Conservation (phyloP, 2,113 vertebrate genomes). For the Lipophrys pholis region DNA sequence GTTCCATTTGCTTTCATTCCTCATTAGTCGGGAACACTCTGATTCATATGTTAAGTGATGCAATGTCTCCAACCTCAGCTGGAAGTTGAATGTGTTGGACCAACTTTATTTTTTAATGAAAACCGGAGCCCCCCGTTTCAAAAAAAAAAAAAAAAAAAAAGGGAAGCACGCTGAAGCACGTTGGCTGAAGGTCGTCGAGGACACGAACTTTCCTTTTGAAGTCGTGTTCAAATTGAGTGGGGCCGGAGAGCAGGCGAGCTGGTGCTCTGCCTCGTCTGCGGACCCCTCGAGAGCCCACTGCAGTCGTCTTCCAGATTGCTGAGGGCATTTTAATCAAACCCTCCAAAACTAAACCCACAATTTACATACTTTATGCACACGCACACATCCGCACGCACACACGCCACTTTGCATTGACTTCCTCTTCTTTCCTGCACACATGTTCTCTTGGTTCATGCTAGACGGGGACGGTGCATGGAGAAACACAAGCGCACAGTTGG, state of each 20-base stretch:
- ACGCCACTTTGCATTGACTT: background rate
- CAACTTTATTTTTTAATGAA: background rate
- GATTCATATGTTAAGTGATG: conserved; percentile 14
- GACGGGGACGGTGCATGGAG: background rate
- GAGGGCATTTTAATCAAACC: conserved; percentile 54
- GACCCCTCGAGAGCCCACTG: conserved; percentile 33
- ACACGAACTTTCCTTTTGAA: conserved; percentile 57
- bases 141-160: too few relatives aligned
- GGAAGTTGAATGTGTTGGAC: background rate
- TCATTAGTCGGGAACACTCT: background rate
- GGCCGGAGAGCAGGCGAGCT: conserved; percentile 13
- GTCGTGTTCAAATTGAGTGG: conserved; percentile 45
- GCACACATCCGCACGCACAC: conserved; percentile 4
- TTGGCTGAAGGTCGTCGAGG: conserved; percentile 43
- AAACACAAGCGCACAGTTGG: background rate
- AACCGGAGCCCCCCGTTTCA: conserved; percentile 31
- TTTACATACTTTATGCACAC: too few relatives aligned
- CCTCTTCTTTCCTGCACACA: too few relatives aligned
- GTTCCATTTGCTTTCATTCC: conserved; percentile 22
- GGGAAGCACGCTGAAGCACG: background rate
- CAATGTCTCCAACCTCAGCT: background rate
- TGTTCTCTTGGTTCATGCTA: too few relatives aligned
- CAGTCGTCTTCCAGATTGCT: conserved; percentile 47
- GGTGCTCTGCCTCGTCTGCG: conserved; percentile 21
- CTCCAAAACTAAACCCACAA: conserved; percentile 26